phyloP scores from a whole-genome alignment of 2,797 vertebrate genomes.

The Antennarius maculatus region DNA sequence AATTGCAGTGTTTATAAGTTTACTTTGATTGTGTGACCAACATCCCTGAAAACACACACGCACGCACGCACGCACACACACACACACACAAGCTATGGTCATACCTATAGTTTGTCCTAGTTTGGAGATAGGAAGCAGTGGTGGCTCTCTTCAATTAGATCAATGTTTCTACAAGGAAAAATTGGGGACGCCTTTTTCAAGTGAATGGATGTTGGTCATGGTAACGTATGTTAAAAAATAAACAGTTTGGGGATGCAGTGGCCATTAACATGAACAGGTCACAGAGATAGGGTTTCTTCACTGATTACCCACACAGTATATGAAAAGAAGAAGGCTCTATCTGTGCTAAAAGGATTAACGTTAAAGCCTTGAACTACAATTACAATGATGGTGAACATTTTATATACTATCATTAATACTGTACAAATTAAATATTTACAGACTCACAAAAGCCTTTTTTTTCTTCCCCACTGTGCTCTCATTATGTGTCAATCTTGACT shows the following conservation, averaged over 20 bases:
- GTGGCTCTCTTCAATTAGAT: background rate
- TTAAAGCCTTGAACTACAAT: background rate
- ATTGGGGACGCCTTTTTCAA: background rate
- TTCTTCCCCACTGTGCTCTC: constrained; percentile 58
- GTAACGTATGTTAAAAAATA: too few species aligned
- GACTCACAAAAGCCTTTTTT: constrained; percentile 36
- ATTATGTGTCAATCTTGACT: constrained; percentile 77
- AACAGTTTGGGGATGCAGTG: background rate
- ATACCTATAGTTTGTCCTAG: background rate
- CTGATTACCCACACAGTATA: too few species aligned
- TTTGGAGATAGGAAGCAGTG: background rate
- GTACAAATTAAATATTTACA: constrained; percentile 36
- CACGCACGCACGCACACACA: too few species aligned
- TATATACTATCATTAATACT: constrained; percentile 20
- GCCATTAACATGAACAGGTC: too few species aligned
- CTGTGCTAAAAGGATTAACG: background rate
- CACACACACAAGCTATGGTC: too few species aligned
- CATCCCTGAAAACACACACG: background rate
- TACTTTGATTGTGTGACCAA: background rate
- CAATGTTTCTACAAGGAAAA: background rate
- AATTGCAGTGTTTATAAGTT: background rate
- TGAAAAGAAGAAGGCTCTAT: too few species aligned
- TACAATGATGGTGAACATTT: background rate
- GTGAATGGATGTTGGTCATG: background rate
- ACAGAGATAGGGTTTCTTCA: too few species aligned